Conservation (phyloP, 2,113 vertebrate genomes). For the Thinocorus orbignyianus region DNA sequence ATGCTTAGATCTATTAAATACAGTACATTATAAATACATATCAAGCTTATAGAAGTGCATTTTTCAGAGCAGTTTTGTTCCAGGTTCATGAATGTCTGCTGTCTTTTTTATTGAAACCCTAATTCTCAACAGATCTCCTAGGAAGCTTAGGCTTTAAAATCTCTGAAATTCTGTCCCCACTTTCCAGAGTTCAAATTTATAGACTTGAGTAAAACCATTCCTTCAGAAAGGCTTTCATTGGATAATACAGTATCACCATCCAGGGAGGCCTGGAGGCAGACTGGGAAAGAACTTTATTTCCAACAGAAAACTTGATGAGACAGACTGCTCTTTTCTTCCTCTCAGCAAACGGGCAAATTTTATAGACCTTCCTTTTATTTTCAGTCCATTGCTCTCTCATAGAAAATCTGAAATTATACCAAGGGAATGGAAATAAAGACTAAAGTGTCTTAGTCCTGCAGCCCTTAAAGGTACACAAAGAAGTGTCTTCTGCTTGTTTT, state of each 20-base stretch:
- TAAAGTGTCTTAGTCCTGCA: background rate
- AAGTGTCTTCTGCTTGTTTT: background rate
- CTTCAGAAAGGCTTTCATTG: background rate
- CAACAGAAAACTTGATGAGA: background rate
- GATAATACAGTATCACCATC: background rate
- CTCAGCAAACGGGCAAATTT: background rate
- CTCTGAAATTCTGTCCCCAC: background rate
- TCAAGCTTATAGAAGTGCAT: background rate
- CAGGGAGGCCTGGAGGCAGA: background rate
- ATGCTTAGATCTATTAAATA: background rate
- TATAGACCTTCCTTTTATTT: background rate
- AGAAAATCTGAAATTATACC: background rate
- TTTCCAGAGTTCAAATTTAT: background rate
- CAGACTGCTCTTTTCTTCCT: background rate
- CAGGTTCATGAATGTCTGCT: background rate
- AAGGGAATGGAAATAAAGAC: background rate
- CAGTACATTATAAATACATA: background rate
- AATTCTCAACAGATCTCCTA: background rate
- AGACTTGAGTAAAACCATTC: background rate
- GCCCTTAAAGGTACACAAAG: background rate
- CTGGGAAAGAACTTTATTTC: background rate
- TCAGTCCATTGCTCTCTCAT: background rate
- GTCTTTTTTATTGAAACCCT: background rate
- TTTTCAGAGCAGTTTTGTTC: background rate
- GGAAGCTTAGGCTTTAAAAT: background rate